Evolutionary conservation across 2,113 vertebrate species (phyloP).

Genomic region (Thalassarche chlororhynchos): DNA sequence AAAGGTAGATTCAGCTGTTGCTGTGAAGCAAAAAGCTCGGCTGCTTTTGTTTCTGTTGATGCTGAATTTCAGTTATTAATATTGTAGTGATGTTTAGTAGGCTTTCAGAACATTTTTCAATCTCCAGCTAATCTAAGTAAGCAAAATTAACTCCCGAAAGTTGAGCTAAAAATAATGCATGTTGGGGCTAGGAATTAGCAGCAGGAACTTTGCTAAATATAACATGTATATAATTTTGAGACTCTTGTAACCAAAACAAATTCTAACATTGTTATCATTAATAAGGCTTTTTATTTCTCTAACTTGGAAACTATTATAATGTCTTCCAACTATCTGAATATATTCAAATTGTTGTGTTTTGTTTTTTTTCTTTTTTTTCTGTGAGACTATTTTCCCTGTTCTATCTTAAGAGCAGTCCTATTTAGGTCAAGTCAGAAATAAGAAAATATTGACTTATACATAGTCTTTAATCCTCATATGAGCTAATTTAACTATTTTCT

Average conservation of each 20-base stretch:
- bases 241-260: background rate
- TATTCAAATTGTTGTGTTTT: too few relatives aligned
- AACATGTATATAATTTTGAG: background rate
- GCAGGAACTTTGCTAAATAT: background rate
- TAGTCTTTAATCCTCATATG: background rate
- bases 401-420: background rate
- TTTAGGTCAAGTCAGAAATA: background rate
- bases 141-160: background rate
- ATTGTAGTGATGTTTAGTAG: background rate
- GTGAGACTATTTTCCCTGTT: background rate
- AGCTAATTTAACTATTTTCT: background rate
- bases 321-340: background rate
- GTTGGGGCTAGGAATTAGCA: background rate
- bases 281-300: background rate
- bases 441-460: background rate
- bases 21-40: background rate
- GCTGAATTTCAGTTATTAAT: background rate
- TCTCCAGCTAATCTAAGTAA: background rate
- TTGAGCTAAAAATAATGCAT: background rate
- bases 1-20: background rate
- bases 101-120: background rate
- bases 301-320: background rate
- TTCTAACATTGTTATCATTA: background rate
- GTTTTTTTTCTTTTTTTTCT: background rate
- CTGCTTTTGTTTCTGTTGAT: background rate